These are phyloP conservation scores for Drosophila mimica DNA, from an alignment of 2,888 invertebrate genomes.

Conservation along the genomic window DNA sequence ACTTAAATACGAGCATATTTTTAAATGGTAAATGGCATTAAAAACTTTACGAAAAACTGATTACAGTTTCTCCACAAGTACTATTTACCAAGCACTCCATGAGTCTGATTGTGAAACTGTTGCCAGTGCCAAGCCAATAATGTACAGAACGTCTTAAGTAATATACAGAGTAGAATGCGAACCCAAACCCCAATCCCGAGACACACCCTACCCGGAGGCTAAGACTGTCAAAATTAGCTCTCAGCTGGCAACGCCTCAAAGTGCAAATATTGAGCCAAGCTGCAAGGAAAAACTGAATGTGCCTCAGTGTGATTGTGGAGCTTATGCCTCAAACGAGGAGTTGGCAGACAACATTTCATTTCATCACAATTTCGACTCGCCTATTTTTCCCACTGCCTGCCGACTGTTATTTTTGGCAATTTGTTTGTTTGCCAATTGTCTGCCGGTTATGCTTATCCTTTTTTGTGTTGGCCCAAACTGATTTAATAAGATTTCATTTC, in stretches of 20 bases:
- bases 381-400: conserved; percentile 49
- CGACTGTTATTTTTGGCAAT: conserved; percentile 72
- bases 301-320: conserved; percentile 13
- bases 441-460: conserved; percentile 69
- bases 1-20: conserved; percentile 52
- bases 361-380: conserved; percentile 55
- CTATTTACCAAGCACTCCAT: conserved; percentile 68
- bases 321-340: conserved; percentile 13
- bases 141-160: conserved; percentile 62
- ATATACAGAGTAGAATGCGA: conserved; percentile 39
- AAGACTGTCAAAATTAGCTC: conserved; percentile 68
- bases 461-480: conserved; percentile 53
- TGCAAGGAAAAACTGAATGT: conserved; percentile 36
- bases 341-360: conserved; percentile 62
- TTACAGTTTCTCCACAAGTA: conserved; percentile 58
- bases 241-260: conserved; percentile 65
- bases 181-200: conserved; percentile 3
- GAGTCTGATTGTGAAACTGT: conserved; percentile 60
- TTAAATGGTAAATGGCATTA: conserved; percentile 68
- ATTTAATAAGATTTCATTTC: conserved; percentile 75
- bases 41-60: conserved; percentile 72
- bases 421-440: conserved; percentile 81
- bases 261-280: conserved; percentile 72
- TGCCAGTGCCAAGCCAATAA: conserved; percentile 62
- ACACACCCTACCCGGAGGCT: conserved; percentile 6